Evolutionary conservation across 1,140 invertebrate species (phyloP).

Genomic region (Musca domestica): DNA sequence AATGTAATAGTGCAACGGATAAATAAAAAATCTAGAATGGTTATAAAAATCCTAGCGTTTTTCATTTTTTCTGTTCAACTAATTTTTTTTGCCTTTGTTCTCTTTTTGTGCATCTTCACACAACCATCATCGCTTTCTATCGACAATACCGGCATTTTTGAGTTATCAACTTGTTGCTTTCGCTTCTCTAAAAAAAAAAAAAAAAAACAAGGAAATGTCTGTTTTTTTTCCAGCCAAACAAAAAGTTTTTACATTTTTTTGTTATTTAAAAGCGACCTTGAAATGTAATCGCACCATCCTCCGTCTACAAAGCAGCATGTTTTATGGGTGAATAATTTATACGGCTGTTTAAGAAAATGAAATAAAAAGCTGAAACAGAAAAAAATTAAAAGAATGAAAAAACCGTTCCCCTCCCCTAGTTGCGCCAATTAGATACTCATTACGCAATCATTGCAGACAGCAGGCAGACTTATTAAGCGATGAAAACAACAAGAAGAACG

Average conservation of each 20-base stretch:
- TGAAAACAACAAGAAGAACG: constrained; percentile 14
- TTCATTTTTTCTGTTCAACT: too few species aligned
- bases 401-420: constrained; percentile 35
- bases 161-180: constrained; percentile 18
- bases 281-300: neutral
- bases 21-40: too few species aligned
- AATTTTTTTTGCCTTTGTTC: too few species aligned
- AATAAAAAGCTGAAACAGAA: neutral
- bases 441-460: constrained; percentile 50
- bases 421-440: constrained; percentile 54
- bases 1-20: too few species aligned
- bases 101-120: neutral
- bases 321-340: constrained; percentile 29
- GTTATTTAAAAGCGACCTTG: constrained; percentile 12
- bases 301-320: neutral
- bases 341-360: constrained; percentile 26
- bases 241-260: constrained; percentile 18
- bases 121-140: neutral
- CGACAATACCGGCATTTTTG: neutral
- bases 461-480: constrained; percentile 39
- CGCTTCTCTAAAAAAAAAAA: neutral
- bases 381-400: neutral
- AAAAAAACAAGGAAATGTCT: neutral
- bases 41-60: too few species aligned
- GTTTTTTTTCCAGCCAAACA: constrained; percentile 15